Evolutionary conservation across 2,113 vertebrate species (phyloP), one percentile per base, ranked within the genome.

Genomic region (Eclectus roratus): DNA sequence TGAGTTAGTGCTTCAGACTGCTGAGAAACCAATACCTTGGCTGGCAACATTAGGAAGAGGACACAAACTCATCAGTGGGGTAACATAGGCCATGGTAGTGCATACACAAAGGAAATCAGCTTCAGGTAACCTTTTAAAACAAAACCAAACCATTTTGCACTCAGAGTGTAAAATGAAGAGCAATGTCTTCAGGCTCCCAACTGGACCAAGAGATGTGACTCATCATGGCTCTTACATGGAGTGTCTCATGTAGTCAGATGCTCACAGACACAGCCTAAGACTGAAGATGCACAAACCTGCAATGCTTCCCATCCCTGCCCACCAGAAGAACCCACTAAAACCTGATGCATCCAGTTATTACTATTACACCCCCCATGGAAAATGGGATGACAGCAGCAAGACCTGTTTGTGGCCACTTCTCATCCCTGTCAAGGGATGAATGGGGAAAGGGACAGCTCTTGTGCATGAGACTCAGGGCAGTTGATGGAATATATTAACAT

Each of bases 211-310:
- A 63, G 53, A 44, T 66, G 37, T 17, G 20, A 39, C 37, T 47
- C 58, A 14, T 2, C 11, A 13, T 1, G 5, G 29, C 72, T 73
- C 15, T 82, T 28, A 20, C 24, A 29, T 13, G 33, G 0, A 0
- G 7, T 4, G 7, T 25, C 60, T 72, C 20, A 2, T 6, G 3
- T 4, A 52, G 21, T 47, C 80, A 55, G 65, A 19, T 8, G 24
- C 44, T 74, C 71, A 23, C 55, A 44, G 49, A 35, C 14, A 53
- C 24, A 72, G 53, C 49, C 49, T 25, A n/a, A 53, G 60, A 52
- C 69, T 84, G 68, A 53, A 39, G 50, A 44, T 6, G 20, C 24
- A 44, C 17, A 1, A 68, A 19, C 28, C 58, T 68, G 52, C 58
- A 56, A 20, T 1, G 3, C 12, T 66, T 68, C 19, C 37, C 64